Base-by-base conservation (phyloP, 2,888 invertebrate genomes). In the Nesidiocoris tenuis region DNA sequence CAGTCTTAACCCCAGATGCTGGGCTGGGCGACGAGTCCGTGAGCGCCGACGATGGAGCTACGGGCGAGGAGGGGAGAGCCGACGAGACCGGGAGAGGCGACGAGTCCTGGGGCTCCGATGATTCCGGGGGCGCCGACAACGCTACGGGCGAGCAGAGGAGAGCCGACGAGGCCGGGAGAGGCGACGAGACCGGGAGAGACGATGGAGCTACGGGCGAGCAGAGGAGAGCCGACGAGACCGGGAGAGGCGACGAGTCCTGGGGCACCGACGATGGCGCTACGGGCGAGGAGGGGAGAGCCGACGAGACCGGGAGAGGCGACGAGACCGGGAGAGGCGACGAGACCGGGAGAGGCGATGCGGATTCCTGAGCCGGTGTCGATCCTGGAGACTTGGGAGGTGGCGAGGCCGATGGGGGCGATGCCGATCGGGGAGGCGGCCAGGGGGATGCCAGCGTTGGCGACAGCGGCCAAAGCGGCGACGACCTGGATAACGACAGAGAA, bases 301-400 rank as follows among this genome's bases (percentile, higher is more conserved):
- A 68, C 24, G 59, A 19, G 21, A 1, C 18, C 9, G 25, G 70
- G 70, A 3, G 70, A 70, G n/a, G 24, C 70, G 18, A 70, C 61
- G 61, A 70, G 39, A 21, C 17, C 24, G 61, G 72, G 72, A 16
- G 61, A 39, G 59, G 7, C 59, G n/a, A 59, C 18, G 5, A 59
- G 59, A 19, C 72, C 72, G 39, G 56, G 12, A 24, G 61, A 61
- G 39, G 72, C 19, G 72, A 72, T 61, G 12, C 72, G 61, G 63
- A 72, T 61, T 2, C 72, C 72, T 1, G 61, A 61, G 16, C 72
- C 72, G n/a, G 39, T 12, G 23, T 72, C 72, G 22, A 72, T 72
- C 39, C 72, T 61, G 56, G 72, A 72, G 18, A 72, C 72, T 23
- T 72, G 72, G 21, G 72, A 72, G 39, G 72, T 72, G 61, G 72